These are phyloP conservation scores for Anguilla anguilla DNA, from an alignment of 2,797 vertebrate species.

Conservation along the genomic window DNA sequence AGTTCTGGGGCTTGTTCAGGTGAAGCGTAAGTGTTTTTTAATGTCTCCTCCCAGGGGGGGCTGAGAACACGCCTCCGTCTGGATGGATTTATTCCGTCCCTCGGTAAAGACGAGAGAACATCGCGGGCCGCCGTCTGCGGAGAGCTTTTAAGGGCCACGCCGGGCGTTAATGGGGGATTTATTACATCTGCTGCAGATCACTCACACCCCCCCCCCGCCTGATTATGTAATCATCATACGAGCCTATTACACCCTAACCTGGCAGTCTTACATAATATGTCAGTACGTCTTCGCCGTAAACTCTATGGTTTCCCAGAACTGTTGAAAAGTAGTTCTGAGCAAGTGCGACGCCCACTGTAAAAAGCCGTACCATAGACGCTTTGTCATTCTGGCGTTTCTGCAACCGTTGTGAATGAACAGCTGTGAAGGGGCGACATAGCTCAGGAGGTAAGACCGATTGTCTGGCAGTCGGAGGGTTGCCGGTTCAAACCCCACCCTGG, in stretches of 20 bases:
- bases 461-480: too few species aligned
- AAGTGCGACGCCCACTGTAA: not conserved
- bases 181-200: not conserved
- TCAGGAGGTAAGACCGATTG: too few species aligned
- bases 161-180: not conserved
- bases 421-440: too few species aligned
- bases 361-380: not conserved
- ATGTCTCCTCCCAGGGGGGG: not conserved
- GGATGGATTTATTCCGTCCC: not conserved
- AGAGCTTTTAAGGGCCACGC: not conserved
- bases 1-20: not conserved
- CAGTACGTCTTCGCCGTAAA: not conserved
- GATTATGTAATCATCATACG: constrained; percentile 4
- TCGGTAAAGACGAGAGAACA: not conserved
- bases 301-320: not conserved
- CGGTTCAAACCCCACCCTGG: too few species aligned
- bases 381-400: not conserved
- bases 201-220: not conserved
- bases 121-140: not conserved
- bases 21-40: not conserved
- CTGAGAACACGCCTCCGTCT: not conserved
- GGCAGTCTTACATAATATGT: not conserved
- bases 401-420: not conserved
- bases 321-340: not conserved
- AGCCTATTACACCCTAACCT: not conserved